Evolutionary conservation across 1,140 invertebrate genomes (phyloP), one percentile per base, ranked within the genome.

Genomic region (Caenorhabditis remanei): DNA sequence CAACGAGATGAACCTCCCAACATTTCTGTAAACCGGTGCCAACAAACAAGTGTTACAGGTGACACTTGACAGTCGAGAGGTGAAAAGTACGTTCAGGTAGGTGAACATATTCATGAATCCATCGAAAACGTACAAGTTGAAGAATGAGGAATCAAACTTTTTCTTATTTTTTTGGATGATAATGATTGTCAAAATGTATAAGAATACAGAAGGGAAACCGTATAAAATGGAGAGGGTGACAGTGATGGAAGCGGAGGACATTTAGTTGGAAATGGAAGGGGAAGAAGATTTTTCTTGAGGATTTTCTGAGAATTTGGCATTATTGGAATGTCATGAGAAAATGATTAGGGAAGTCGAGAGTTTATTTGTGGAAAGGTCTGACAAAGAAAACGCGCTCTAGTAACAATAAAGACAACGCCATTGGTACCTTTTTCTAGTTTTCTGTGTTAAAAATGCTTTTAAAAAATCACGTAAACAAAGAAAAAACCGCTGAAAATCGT

Each of bases 131-230:
- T 71, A 71, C 0, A 71, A 7, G 16, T 19, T 4, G 41, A 71
- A 71, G 19, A 71, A 71, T 5, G 65, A 71, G 8, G 65, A 71
- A 43, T 71, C 40, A 46, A 71, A 71, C 5, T 8, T 43, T 71
- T 71, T 71, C 19, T 46, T 71, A 40, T 71, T 43, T 16, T 4
- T 71, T 19, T 32, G 16, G 13, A 71, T 71, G 19, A 71, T n/a
- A 71, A 19, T 43, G 8, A 46, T 6, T 19, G 65, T 71, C 3
- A 71, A 8, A 3, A 71, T 3, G 19, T 71, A 71, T 14, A n/a
- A 16, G 6, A n/a, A 0, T 7, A 46, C 41, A 19, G 65, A 71
- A 6, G 65, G 65, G 1, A 71, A 43, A 0, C 65, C 65, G 8
- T 71, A 71, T 6, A n/a, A 32, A n/a, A 46, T 8, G 4, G 65